Percentiles rank a stretch among this genome's conserved stretches.
phyloP scores from a whole-genome alignment of 1,140 invertebrate species.

The Zaprionus tsacasi region DNA sequence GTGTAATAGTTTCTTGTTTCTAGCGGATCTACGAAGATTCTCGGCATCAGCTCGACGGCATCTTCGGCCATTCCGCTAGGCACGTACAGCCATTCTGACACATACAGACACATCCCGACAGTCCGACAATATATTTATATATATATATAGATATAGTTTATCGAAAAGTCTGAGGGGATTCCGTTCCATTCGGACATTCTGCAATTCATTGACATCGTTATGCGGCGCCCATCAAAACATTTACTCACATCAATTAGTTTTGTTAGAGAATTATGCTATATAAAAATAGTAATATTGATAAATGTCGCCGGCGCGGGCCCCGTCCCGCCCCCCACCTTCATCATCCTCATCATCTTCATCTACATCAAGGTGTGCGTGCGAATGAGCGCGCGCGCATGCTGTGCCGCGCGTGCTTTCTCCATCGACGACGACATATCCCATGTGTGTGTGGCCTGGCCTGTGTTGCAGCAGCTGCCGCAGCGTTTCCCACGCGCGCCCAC shows the following conservation, averaged over 20 bases:
- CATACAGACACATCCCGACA: not conserved
- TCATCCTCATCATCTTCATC: constrained; percentile 1
- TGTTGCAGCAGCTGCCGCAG: not conserved
- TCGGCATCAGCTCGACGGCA: not conserved
- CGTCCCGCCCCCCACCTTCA: not conserved
- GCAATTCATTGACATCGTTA: too few species aligned
- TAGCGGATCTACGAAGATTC: constrained; percentile 1
- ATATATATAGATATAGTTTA: not conserved
- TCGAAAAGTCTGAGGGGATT: too few species aligned
- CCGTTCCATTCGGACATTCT: too few species aligned
- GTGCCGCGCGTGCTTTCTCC: not conserved
- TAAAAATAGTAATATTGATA: constrained; percentile 73
- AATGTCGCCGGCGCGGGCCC: constrained; percentile 45
- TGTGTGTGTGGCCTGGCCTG: not conserved
- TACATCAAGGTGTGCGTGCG: not conserved
- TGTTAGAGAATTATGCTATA: constrained; percentile 72
- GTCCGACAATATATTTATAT: not conserved
- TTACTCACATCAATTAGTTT: not conserved
- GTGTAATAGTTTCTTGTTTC: constrained; percentile 26
- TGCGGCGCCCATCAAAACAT: too few species aligned
- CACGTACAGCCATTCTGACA: constrained; percentile 14
- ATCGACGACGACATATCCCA: too few species aligned
- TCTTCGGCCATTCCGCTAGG: not conserved
- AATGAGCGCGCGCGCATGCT: not conserved
- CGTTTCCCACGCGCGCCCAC: not conserved